Evolutionary conservation across 2,797 vertebrate species (phyloP).

Genomic region (Lagocephalus sceleratus): DNA sequence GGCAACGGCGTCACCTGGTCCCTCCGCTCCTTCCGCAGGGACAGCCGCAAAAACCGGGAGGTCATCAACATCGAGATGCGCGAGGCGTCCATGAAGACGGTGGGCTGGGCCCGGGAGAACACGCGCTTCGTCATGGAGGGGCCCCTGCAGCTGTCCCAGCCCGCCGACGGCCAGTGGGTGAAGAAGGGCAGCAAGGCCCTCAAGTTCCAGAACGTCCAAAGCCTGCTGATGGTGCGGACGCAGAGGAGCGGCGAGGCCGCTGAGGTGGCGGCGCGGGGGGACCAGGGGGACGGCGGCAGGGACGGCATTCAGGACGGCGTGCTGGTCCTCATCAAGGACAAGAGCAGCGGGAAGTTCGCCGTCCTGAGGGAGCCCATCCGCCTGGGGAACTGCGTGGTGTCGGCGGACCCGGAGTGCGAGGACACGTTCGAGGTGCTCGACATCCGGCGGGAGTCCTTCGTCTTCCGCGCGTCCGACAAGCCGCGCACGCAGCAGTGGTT

Average conservation of each 20-base stretch:
- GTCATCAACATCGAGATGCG: slow-evolving; percentile 90
- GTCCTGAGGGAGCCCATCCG: slow-evolving; percentile 88
- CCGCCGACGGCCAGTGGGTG: slow-evolving; percentile 87
- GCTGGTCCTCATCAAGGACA: slow-evolving; percentile 89
- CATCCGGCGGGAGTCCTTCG: slow-evolving; percentile 86
- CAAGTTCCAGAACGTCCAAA: slow-evolving; percentile 91
- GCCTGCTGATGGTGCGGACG: slow-evolving; percentile 85
- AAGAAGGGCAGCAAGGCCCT: slow-evolving; percentile 88
- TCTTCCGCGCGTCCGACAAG: slow-evolving; percentile 86
- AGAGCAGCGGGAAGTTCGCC: slow-evolving; percentile 87
- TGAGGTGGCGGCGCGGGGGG: slow-evolving; percentile 45
- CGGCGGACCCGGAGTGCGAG: slow-evolving; percentile 83
- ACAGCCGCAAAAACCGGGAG: slow-evolving; percentile 89
- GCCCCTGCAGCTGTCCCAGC: slow-evolving; percentile 85
- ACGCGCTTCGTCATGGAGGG: slow-evolving; percentile 91
- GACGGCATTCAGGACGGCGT: slow-evolving; percentile 83
- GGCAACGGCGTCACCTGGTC: slow-evolving; percentile 84
- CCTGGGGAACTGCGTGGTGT: slow-evolving; percentile 88
- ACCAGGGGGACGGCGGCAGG: slow-evolving; percentile 61
- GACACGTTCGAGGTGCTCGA: slow-evolving; percentile 92
- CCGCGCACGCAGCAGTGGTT: slow-evolving; percentile 92
- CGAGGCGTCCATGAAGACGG: slow-evolving; percentile 86
- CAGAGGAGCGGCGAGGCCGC: slow-evolving; percentile 62
- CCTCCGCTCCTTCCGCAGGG: slow-evolving; percentile 87
- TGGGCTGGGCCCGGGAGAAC: slow-evolving; percentile 87